These are phyloP conservation scores for Orthosia gracilis DNA, from an alignment of 2,888 invertebrate species.

Conservation along the genomic window DNA sequence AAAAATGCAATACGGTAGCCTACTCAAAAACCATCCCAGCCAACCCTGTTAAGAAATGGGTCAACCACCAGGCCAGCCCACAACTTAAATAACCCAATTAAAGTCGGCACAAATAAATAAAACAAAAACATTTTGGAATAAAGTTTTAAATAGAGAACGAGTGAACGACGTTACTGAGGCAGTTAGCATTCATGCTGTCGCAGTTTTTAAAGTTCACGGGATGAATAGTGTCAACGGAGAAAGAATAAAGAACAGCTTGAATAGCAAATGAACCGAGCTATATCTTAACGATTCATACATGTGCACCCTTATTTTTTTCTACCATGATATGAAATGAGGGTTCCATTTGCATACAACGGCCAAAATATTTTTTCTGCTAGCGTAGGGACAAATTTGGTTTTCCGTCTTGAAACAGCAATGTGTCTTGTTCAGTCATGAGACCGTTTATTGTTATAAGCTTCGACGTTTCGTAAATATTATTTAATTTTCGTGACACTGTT, in stretches of 20 bases:
- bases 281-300: constrained; percentile 54
- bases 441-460: neutral
- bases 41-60: constrained; percentile 35
- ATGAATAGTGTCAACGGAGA: constrained; percentile 47
- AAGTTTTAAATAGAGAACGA: constrained; percentile 41
- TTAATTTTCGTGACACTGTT: neutral
- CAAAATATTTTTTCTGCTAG: constrained; percentile 7
- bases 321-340: constrained; percentile 14
- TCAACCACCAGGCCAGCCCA: constrained; percentile 30
- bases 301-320: constrained; percentile 34
- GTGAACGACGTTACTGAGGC: constrained; percentile 39
- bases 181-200: constrained; percentile 44
- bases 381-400: neutral
- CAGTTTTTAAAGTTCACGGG: constrained; percentile 46
- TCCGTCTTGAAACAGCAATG: neutral
- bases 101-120: constrained; percentile 50
- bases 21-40: constrained; percentile 1
- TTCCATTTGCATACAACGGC: constrained; percentile 19
- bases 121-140: constrained; percentile 42
- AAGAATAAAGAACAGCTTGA: constrained; percentile 56
- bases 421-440: neutral
- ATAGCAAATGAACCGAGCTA: constrained; percentile 54
- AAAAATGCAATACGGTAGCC: neutral
- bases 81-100: constrained; percentile 47
- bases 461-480: neutral